Evolutionary conservation across 1,140 invertebrate genomes (phyloP).

Genomic region (Danaus melanippus): DNA sequence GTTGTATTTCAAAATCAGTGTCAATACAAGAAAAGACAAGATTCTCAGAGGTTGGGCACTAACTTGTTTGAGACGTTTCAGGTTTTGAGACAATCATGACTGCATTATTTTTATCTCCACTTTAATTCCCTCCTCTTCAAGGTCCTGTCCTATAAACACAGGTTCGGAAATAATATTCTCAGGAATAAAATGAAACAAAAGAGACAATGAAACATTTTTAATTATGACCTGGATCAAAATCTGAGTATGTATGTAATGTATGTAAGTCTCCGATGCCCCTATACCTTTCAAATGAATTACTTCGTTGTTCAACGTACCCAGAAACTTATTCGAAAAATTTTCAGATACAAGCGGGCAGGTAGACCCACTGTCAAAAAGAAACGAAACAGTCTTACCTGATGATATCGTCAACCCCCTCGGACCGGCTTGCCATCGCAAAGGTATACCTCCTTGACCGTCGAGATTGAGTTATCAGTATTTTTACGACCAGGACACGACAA

Average conservation of each 20-base stretch:
- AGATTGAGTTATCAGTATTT: too few relatives aligned
- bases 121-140: neutral
- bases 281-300: slow-evolving; percentile 3
- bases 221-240: slow-evolving; percentile 2
- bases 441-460: too few relatives aligned
- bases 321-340: slow-evolving; percentile 2
- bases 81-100: neutral
- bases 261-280: neutral
- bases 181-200: slow-evolving; percentile 7
- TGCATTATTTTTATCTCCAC: slow-evolving; percentile 1
- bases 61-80: neutral
- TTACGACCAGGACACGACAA: too few relatives aligned
- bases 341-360: too few relatives aligned
- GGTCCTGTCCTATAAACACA: neutral
- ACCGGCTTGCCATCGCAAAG: too few relatives aligned
- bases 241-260: neutral
- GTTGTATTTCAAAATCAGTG: slow-evolving; percentile 1
- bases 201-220: slow-evolving; percentile 4
- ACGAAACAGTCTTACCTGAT: too few relatives aligned
- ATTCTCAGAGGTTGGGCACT: neutral
- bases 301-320: neutral
- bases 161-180: slow-evolving; percentile 3
- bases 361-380: too few relatives aligned
- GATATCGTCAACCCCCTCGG: too few relatives aligned
- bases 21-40: slow-evolving; percentile 1